phyloP scores from a whole-genome alignment of 2,113 vertebrate species.

The Anolis carolinensis region DNA sequence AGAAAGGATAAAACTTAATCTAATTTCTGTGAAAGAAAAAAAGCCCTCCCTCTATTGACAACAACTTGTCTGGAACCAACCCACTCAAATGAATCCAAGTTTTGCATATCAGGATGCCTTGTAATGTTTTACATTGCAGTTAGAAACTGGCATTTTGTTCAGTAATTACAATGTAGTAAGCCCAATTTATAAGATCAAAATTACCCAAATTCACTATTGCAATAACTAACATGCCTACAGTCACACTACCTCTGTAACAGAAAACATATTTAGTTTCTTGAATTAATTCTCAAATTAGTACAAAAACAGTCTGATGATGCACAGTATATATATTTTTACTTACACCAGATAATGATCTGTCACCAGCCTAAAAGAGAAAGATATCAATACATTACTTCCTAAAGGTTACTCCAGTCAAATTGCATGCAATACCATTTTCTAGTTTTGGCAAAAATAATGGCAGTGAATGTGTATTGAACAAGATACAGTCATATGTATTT shows the following conservation, averaged over 20 bases:
- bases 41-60: neutral
- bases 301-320: neutral
- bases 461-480: slow-evolving; percentile 7
- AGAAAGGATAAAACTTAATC: neutral
- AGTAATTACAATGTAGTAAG: too few species aligned
- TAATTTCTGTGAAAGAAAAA: neutral
- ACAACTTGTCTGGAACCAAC: neutral
- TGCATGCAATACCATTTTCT: neutral
- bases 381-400: slow-evolving; percentile 29
- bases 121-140: too few species aligned
- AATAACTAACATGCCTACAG: too few species aligned
- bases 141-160: too few species aligned
- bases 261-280: neutral
- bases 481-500: neutral
- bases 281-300: neutral
- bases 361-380: slow-evolving; percentile 85
- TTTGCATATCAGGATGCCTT: too few species aligned
- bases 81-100: neutral
- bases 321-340: slow-evolving; percentile 71
- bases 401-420: slow-evolving; percentile 36
- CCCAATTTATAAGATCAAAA: too few species aligned
- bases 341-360: slow-evolving; percentile 92
- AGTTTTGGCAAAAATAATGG: neutral
- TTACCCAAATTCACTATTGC: too few species aligned
- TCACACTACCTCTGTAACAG: too few species aligned